Evolutionary conservation across 2,797 vertebrate species (phyloP).

Genomic region (Sebastes melanostomus): DNA sequence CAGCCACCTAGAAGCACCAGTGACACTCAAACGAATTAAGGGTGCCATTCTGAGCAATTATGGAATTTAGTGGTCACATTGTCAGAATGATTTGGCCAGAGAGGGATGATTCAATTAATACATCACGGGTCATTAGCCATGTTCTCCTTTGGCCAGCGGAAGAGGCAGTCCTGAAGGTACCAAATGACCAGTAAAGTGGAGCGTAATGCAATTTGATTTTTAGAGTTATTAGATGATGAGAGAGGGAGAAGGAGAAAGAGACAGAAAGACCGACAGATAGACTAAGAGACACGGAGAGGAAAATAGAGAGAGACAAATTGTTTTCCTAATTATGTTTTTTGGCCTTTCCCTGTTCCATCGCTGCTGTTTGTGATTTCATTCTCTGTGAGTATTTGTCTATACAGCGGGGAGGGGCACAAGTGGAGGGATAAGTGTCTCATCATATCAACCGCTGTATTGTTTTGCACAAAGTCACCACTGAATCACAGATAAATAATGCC

Average conservation of each 20-base stretch:
- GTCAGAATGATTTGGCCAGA: conserved; percentile 78
- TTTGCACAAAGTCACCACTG: conserved; percentile 38
- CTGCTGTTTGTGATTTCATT: conserved; percentile 36
- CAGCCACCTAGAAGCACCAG: conserved; percentile 48
- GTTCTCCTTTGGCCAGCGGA: conserved; percentile 59
- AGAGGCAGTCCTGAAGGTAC: conserved; percentile 63
- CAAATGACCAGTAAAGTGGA: conserved; percentile 70
- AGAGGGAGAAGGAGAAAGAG: background rate
- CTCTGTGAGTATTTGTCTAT: conserved; percentile 24
- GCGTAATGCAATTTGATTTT: conserved; percentile 78
- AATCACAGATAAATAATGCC: conserved; percentile 52
- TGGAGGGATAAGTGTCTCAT: conserved; percentile 38
- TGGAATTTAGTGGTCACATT: conserved; percentile 74
- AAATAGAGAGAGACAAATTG: conserved; percentile 36
- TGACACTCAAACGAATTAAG: conserved; percentile 56
- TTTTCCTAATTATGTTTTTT: conserved; percentile 47
- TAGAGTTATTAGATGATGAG: conserved; percentile 68
- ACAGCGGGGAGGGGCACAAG: conserved; percentile 4
- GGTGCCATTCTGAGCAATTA: conserved; percentile 70
- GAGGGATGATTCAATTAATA: conserved; percentile 79
- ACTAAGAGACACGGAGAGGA: conserved; percentile 12
- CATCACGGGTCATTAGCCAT: conserved; percentile 76
- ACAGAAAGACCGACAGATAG: conserved; percentile 22
- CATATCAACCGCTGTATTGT: conserved; percentile 43
- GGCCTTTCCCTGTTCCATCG: background rate